phyloP scores from a whole-genome alignment of 2,888 invertebrate species.

The Acrocera orbiculus region DNA sequence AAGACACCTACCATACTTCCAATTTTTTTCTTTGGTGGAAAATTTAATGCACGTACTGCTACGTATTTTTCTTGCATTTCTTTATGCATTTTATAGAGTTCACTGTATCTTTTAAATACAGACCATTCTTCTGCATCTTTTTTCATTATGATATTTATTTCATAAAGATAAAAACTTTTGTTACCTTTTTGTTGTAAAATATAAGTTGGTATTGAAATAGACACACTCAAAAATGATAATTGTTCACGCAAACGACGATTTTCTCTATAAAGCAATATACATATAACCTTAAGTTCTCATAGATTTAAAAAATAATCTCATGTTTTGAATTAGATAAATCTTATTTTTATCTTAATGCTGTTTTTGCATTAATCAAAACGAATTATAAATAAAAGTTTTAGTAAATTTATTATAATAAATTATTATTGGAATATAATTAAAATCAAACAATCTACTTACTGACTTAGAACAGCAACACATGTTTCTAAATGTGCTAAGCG shows the following conservation, averaged over 20 bases:
- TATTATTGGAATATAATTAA: not conserved
- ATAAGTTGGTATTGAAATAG: constrained; percentile 7
- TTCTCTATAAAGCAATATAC: constrained; percentile 18
- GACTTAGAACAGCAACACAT: constrained; percentile 24
- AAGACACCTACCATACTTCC: constrained; percentile 60
- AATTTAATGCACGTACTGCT: constrained; percentile 62
- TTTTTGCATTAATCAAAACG: too few relatives aligned
- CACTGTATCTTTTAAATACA: constrained; percentile 84
- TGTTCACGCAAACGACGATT: constrained; percentile 24
- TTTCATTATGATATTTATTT: constrained; percentile 28
- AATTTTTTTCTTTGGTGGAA: constrained; percentile 88
- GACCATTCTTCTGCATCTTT: constrained; percentile 71
- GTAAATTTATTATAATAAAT: too few relatives aligned
- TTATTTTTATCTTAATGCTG: too few relatives aligned
- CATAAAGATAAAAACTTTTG: constrained; percentile 26
- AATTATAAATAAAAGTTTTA: too few relatives aligned
- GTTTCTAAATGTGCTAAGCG: constrained; percentile 25
- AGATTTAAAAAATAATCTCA: too few relatives aligned
- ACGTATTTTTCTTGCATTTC: constrained; percentile 63
- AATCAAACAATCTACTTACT: constrained; percentile 11
- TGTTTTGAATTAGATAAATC: too few relatives aligned
- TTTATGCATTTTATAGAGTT: constrained; percentile 73
- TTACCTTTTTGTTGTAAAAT: too few relatives aligned
- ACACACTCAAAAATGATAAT: constrained; percentile 19
- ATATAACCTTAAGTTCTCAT: too few relatives aligned